Conservation (phyloP, 2,888 invertebrate genomes). For the Hypsopygia costalis region DNA sequence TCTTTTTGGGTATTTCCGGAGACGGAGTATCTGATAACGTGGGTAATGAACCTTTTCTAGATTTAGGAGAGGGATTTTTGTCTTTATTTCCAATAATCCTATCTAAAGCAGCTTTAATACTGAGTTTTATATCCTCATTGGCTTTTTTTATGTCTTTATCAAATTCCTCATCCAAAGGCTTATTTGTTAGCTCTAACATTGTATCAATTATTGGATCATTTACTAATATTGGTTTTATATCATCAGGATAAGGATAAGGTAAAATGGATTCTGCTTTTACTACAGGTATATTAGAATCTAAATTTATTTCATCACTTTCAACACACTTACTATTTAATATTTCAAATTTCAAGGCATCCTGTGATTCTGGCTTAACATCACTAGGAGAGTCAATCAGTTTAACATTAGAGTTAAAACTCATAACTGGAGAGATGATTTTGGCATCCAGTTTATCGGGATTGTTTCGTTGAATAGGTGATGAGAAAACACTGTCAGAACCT, state of each 20-base stretch:
- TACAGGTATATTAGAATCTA: slow-evolving; percentile 28
- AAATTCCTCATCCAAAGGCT: slow-evolving; percentile 28
- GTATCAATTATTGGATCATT: slow-evolving; percentile 25
- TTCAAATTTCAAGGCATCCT: slow-evolving; percentile 8
- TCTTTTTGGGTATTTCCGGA: not conserved
- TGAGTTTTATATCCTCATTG: slow-evolving; percentile 55
- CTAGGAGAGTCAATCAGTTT: slow-evolving; percentile 2
- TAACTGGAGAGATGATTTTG: not conserved
- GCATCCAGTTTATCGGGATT: slow-evolving; percentile 13
- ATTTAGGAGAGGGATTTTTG: slow-evolving; percentile 22
- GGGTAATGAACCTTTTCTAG: slow-evolving; percentile 12
- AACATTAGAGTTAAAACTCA: not conserved
- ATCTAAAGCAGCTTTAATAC: slow-evolving; percentile 61
- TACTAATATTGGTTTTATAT: slow-evolving; percentile 29
- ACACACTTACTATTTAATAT: no score
- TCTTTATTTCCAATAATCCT: slow-evolving; percentile 48
- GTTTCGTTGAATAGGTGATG: slow-evolving; percentile 32
- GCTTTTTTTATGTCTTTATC: slow-evolving; percentile 57
- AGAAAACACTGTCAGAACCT: slow-evolving; percentile 58
- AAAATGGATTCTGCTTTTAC: slow-evolving; percentile 55
- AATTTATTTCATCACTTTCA: slow-evolving; percentile 10
- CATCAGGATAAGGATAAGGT: slow-evolving; percentile 51
- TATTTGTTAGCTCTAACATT: slow-evolving; percentile 11
- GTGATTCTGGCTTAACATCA: slow-evolving; percentile 16
- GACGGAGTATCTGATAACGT: not conserved